These are phyloP conservation scores for Sebastes alutus DNA, from an alignment of 2,797 vertebrate species.

Conservation along the genomic window DNA sequence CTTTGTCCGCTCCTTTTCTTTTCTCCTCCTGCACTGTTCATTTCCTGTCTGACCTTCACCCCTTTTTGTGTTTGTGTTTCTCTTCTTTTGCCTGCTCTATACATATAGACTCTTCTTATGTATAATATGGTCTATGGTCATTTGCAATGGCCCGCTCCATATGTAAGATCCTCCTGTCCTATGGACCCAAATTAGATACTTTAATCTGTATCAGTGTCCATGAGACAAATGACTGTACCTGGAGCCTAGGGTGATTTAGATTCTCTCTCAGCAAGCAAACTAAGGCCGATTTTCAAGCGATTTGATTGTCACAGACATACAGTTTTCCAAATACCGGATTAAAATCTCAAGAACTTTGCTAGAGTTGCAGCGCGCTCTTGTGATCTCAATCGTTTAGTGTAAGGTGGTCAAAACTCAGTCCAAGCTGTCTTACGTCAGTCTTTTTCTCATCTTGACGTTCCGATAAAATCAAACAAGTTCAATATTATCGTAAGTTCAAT, in stretches of 20 bases:
- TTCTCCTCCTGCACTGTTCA: neutral
- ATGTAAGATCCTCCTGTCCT: neutral
- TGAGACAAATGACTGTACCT: neutral
- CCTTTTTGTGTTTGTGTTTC: neutral
- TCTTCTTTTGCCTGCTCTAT: neutral
- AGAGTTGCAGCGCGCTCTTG: too few species aligned
- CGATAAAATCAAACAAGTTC: too few species aligned
- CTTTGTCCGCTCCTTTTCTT: neutral
- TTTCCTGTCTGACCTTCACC: neutral
- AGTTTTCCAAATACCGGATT: too few species aligned
- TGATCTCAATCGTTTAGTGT: too few species aligned
- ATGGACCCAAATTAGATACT: neutral
- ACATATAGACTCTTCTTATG: neutral
- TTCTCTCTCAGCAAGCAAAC: slow-evolving; percentile 1
- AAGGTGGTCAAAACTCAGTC: too few species aligned
- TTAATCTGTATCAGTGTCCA: neutral
- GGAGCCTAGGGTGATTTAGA: neutral
- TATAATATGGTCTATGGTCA: neutral
- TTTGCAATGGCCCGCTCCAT: neutral
- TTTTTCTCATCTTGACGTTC: too few species aligned
- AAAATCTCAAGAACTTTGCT: too few species aligned
- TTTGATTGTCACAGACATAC: too few species aligned
- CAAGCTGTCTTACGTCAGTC: too few species aligned
- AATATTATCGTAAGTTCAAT: too few species aligned
- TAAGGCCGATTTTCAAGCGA: too few species aligned